Evolutionary conservation across 2,888 invertebrate genomes (phyloP).

Genomic region (Drosophila aldrichi): DNA sequence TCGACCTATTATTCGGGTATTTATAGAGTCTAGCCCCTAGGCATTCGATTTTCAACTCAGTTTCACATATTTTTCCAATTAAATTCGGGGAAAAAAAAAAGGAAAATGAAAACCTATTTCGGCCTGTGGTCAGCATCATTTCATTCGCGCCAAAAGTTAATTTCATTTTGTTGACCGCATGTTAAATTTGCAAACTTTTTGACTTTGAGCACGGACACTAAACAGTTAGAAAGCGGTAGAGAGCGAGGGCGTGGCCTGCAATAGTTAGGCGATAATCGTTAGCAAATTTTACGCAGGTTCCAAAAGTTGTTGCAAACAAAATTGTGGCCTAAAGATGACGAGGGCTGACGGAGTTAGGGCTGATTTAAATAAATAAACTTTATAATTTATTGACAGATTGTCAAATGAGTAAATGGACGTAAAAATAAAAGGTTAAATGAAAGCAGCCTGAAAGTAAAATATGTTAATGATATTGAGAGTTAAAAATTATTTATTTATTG

Average conservation of each 20-base stretch:
- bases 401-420: too few species aligned
- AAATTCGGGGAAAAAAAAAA: conserved; percentile 27
- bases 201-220: conserved; percentile 51
- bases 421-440: background rate
- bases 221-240: background rate
- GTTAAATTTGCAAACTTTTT: conserved; percentile 65
- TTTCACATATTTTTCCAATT: conserved; percentile 36
- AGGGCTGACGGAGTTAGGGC: too few species aligned
- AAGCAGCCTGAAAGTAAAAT: background rate
- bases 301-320: background rate
- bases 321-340: conserved; percentile 6
- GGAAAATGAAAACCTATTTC: conserved; percentile 38
- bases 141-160: conserved; percentile 69
- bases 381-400: background rate
- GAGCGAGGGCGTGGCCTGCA: conserved; percentile 5
- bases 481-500: too few species aligned
- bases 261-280: background rate
- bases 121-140: conserved; percentile 48
- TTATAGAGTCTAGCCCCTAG: background rate
- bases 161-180: conserved; percentile 73
- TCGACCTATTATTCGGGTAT: conserved; percentile 59
- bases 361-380: background rate
- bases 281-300: background rate
- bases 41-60: background rate
- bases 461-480: background rate